Evolutionary conservation across 2,113 vertebrate genomes (phyloP).

Genomic region (Xenopus laevis): DNA sequence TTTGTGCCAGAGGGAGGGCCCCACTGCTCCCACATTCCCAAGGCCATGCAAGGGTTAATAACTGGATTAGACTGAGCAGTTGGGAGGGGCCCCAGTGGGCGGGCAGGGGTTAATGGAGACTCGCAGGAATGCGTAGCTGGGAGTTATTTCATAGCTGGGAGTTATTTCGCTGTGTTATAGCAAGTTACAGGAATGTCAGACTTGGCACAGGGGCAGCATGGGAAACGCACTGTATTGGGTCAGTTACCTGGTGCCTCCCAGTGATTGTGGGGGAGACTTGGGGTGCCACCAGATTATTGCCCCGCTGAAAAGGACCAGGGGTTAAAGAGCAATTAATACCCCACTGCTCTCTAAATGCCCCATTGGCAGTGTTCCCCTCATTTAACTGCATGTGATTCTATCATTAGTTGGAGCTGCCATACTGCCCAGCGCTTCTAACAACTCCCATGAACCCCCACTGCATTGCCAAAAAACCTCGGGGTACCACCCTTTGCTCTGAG

Average conservation of each 20-base stretch:
- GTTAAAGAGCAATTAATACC: not conserved
- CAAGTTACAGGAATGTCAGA: slow-evolving; percentile 32
- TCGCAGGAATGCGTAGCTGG: slow-evolving; percentile 38
- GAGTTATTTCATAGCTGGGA: slow-evolving; percentile 36
- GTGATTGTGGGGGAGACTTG: too few species aligned
- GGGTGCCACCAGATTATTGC: too few species aligned
- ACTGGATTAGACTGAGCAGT: not conserved
- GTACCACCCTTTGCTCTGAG: too few species aligned
- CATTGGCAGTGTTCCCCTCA: too few species aligned
- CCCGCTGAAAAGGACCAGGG: too few species aligned
- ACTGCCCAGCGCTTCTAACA: too few species aligned
- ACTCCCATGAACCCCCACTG: too few species aligned
- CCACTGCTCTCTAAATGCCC: not conserved
- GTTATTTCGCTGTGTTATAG: slow-evolving; percentile 31
- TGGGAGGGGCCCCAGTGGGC: not conserved
- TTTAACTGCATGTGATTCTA: not conserved
- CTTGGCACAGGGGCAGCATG: not conserved
- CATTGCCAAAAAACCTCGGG: too few species aligned
- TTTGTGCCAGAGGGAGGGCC: too few species aligned
- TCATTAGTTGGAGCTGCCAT: not conserved
- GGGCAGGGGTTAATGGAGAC: slow-evolving; percentile 15
- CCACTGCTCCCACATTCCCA: too few species aligned
- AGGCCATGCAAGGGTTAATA: too few species aligned
- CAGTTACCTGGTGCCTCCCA: too few species aligned
- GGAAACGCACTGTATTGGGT: not conserved